phyloP scores from a whole-genome alignment of 2,888 invertebrate genomes.

The Beris chalybata region DNA sequence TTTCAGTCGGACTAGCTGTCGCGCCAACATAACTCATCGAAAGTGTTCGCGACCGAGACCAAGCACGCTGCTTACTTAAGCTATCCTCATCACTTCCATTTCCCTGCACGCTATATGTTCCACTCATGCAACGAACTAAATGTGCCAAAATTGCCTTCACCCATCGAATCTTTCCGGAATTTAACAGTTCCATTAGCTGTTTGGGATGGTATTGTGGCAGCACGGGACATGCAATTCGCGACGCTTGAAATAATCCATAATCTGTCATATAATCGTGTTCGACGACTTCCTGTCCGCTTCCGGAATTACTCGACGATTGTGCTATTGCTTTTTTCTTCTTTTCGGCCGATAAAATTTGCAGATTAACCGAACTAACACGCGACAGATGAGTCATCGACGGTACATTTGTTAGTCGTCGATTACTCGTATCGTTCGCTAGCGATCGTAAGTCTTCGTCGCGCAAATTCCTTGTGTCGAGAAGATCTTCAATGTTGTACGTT shows the following conservation, averaged over 20 bases:
- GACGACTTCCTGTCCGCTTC: constrained; percentile 53
- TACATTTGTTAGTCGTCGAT: constrained; percentile 69
- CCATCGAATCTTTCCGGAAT: constrained; percentile 96
- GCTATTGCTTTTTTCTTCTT: constrained; percentile 64
- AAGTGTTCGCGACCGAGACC: constrained; percentile 86
- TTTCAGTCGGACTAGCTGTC: constrained; percentile 75
- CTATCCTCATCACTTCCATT: constrained; percentile 64
- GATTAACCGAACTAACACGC: constrained; percentile 80
- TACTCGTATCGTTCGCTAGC: constrained; percentile 68
- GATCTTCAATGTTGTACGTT: constrained; percentile 65
- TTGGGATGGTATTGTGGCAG: constrained; percentile 99
- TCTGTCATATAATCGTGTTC: constrained; percentile 85
- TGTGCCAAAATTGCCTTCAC: constrained; percentile 98
- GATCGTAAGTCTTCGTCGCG: constrained; percentile 69
- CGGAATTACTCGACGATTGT: constrained; percentile 50
- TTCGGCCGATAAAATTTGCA: constrained; percentile 75
- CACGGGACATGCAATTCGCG: constrained; percentile 94
- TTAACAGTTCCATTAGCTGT: constrained; percentile 95
- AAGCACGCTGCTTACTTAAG: constrained; percentile 67
- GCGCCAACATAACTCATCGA: constrained; percentile 84
- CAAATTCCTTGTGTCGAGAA: constrained; percentile 71
- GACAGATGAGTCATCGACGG: constrained; percentile 81
- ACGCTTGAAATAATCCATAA: constrained; percentile 95
- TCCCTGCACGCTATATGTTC: constrained; percentile 60
- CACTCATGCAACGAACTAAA: constrained; percentile 80